phyloP scores from a whole-genome alignment of 2,797 vertebrate genomes.

The Acanthiza pusilla region DNA sequence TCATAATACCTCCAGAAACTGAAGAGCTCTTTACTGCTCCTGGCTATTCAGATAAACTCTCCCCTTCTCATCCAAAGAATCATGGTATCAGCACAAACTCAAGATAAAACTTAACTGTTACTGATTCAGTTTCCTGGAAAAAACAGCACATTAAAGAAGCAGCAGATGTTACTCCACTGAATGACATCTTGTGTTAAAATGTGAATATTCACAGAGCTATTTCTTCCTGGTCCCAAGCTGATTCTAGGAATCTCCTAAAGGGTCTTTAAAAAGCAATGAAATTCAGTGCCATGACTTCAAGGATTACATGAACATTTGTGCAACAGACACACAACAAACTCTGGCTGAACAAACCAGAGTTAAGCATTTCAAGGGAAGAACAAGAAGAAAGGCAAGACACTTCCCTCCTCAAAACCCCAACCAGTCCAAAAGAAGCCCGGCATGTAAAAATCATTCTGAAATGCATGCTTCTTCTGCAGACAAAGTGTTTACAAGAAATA shows the following conservation, averaged over 20 bases:
- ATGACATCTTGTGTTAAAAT: neutral
- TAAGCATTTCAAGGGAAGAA: neutral
- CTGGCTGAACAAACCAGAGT: neutral
- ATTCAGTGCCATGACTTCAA: constrained; percentile 11
- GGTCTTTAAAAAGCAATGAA: neutral
- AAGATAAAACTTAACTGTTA: constrained; percentile 31
- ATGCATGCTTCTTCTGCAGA: neutral
- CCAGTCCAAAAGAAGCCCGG: neutral
- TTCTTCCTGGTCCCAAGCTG: constrained; percentile 1
- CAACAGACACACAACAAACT: neutral
- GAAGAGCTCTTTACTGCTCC: neutral
- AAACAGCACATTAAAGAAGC: neutral
- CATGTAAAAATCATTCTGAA: neutral
- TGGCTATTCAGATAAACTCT: neutral
- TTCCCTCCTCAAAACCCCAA: neutral
- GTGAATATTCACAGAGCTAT: neutral
- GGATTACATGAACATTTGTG: neutral
- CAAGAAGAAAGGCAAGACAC: neutral
- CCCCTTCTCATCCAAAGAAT: neutral
- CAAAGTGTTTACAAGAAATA: neutral
- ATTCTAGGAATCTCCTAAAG: neutral
- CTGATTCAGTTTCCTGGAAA: neutral
- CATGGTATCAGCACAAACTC: neutral
- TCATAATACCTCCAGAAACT: neutral
- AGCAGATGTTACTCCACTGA: constrained; percentile 4